These are phyloP conservation scores for Brachymystax lenok DNA, from an alignment of 2,797 vertebrate genomes.

Conservation along the genomic window DNA sequence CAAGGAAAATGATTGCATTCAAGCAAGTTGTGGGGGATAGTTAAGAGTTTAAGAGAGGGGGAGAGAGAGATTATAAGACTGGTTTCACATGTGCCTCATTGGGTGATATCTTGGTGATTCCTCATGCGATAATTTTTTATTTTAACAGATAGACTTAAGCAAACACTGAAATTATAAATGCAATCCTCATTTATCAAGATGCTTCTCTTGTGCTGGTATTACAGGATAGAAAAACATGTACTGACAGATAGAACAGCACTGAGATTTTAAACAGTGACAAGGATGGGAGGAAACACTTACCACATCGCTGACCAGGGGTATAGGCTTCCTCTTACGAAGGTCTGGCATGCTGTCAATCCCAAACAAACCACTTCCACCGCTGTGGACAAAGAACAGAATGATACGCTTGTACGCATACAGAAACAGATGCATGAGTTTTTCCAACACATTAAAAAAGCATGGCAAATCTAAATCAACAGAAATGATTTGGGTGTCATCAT, in stretches of 20 bases:
- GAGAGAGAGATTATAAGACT: constrained; percentile 68
- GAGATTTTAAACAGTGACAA: constrained; percentile 1
- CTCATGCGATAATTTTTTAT: constrained; percentile 31
- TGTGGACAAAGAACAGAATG: constrained; percentile 54
- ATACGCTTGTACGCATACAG: constrained; percentile 45
- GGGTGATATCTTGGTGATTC: constrained; percentile 28
- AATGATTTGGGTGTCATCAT: background rate
- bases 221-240: background rate
- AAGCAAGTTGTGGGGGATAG: constrained; percentile 86
- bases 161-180: constrained; percentile 15
- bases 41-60: constrained; percentile 73
- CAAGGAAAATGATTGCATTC: constrained; percentile 86
- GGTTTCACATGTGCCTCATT: constrained; percentile 56
- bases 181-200: background rate
- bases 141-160: background rate
- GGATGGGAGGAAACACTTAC: constrained; percentile 75
- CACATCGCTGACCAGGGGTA: constrained; percentile 96
- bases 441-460: background rate
- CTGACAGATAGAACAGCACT: constrained; percentile 51
- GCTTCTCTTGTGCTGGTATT: background rate
- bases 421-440: background rate
- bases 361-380: constrained; percentile 89
- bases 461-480: background rate
- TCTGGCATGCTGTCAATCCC: constrained; percentile 99
- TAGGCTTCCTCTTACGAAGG: constrained; percentile 93